Evolutionary conservation across 2,797 vertebrate species (phyloP).

Genomic region (Knipowitschia caucasica): DNA sequence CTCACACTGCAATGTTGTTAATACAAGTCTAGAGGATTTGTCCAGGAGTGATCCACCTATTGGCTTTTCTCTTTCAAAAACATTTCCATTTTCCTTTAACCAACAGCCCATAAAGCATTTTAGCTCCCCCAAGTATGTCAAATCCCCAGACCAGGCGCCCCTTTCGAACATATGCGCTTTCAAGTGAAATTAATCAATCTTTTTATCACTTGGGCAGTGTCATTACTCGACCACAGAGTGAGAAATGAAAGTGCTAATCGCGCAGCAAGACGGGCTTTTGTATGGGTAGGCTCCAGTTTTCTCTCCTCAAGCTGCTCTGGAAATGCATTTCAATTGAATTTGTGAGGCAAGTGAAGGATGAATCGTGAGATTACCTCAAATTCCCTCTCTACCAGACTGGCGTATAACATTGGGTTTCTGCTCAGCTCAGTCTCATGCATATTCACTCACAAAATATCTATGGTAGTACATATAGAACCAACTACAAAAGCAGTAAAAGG

Average conservation of each 20-base stretch:
- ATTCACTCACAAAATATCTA: conserved; percentile 7
- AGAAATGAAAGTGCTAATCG: conserved; percentile 90
- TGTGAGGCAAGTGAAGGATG: conserved; percentile 34
- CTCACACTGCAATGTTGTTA: neutral
- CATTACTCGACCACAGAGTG: conserved; percentile 90
- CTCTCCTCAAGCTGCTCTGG: conserved; percentile 49
- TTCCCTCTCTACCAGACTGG: conserved; percentile 12
- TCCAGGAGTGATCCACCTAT: conserved; percentile 30
- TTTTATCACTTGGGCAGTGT: conserved; percentile 89
- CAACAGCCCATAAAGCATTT: conserved; percentile 49
- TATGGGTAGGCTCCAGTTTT: conserved; percentile 75
- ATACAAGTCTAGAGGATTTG: conserved; percentile 17
- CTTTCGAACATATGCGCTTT: conserved; percentile 86
- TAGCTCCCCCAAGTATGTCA: conserved; percentile 47
- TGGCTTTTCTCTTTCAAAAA: conserved; percentile 40
- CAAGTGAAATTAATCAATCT: conserved; percentile 95
- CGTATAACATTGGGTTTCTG: conserved; percentile 11
- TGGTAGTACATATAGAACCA: neutral
- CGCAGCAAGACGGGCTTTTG: conserved; percentile 76
- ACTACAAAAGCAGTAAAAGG: neutral
- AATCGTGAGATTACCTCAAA: conserved; percentile 40
- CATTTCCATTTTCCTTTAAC: conserved; percentile 55
- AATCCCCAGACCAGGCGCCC: conserved; percentile 57
- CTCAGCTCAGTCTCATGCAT: conserved; percentile 1
- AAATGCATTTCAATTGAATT: conserved; percentile 52